Conservation (phyloP, 1,140 invertebrate genomes). For the Neoseiulus cucumeris region DNA sequence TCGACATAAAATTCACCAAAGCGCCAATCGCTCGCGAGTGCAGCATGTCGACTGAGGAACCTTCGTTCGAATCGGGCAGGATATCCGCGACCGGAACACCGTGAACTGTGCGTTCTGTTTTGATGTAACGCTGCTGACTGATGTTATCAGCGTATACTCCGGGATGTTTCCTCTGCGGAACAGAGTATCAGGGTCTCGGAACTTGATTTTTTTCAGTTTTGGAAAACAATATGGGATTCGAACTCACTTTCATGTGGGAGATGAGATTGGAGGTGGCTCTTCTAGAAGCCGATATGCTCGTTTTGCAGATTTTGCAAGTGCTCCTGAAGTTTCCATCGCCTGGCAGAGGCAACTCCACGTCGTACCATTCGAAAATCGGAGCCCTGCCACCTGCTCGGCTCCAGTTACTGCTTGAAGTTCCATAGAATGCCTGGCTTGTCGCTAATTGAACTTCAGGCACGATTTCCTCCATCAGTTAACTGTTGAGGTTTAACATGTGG, state of each 20-base stretch:
- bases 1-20: not conserved
- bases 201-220: not conserved
- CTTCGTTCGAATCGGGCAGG: no score
- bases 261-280: slow-evolving; percentile 1
- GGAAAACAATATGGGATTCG: not conserved
- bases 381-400: not conserved
- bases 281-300: slow-evolving; percentile 1
- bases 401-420: not conserved
- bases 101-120: not conserved
- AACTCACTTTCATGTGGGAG: not conserved
- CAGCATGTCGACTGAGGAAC: not conserved
- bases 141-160: not conserved
- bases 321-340: not conserved
- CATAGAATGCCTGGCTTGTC: no score
- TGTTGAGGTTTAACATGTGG: no score
- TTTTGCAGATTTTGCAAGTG: slow-evolving; percentile 7
- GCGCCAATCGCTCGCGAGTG: not conserved
- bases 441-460: no score
- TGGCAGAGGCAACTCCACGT: slow-evolving; percentile 7
- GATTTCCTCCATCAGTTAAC: no score
- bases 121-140: not conserved
- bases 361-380: slow-evolving; percentile 5
- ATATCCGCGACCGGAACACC: not conserved
- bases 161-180: not conserved
- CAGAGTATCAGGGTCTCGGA: not conserved